These are phyloP conservation scores for Vanessa cardui DNA, from an alignment of 2,888 invertebrate genomes.

Conservation along the genomic window DNA sequence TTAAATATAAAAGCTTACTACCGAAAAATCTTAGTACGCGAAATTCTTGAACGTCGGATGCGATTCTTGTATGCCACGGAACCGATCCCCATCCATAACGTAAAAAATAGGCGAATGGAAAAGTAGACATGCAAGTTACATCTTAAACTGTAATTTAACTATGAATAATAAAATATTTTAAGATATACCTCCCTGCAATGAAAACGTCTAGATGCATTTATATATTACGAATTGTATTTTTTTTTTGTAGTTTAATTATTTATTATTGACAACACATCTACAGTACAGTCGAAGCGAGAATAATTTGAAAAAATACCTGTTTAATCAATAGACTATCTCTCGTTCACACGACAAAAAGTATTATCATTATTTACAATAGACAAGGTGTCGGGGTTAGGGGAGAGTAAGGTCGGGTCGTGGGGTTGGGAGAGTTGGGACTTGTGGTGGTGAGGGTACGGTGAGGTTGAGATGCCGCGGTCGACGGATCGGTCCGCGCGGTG, in stretches of 20 bases:
- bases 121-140: constrained; percentile 63
- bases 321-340: constrained; percentile 80
- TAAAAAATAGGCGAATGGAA: constrained; percentile 64
- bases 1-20: constrained; percentile 58
- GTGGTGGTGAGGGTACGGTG: constrained; percentile 45
- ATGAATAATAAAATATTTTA: constrained; percentile 80
- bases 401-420: constrained; percentile 45
- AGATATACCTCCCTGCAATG: constrained; percentile 80
- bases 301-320: constrained; percentile 82
- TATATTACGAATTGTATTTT: constrained; percentile 79
- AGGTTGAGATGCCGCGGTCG: constrained; percentile 68
- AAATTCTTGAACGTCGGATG: constrained; percentile 51
- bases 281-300: constrained; percentile 83
- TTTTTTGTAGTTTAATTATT: constrained; percentile 75
- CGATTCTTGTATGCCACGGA: constrained; percentile 52
- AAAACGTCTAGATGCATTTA: constrained; percentile 78
- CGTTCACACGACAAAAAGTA: constrained; percentile 81
- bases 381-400: constrained; percentile 53
- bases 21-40: constrained; percentile 57
- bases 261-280: constrained; percentile 82
- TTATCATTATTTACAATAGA: constrained; percentile 82
- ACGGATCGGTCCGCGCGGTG: constrained; percentile 62
- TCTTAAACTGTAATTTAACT: constrained; percentile 77
- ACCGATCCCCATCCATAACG: constrained; percentile 60
- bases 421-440: constrained; percentile 47